phyloP scores from a whole-genome alignment of 2,797 vertebrate species.

The Dromococcyx pavoninus region DNA sequence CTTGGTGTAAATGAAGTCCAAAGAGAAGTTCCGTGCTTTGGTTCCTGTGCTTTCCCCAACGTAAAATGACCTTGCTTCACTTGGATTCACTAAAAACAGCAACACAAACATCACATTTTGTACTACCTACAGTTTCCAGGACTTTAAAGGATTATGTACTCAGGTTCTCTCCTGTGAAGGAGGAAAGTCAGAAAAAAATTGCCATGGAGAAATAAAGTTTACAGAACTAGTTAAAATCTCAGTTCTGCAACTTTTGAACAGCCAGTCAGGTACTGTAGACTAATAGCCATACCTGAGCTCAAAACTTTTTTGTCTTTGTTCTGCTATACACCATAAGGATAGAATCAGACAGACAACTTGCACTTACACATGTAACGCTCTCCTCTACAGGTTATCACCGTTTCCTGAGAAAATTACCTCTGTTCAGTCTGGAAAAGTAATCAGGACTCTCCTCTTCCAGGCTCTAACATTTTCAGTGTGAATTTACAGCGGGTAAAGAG shows the following conservation, averaged over 20 bases:
- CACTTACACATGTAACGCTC: background rate
- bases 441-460: background rate
- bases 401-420: conserved; percentile 2
- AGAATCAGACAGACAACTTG: background rate
- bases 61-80: background rate
- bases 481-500: background rate
- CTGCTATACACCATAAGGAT: background rate
- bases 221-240: background rate
- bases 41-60: background rate
- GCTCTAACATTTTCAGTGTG: background rate
- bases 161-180: background rate
- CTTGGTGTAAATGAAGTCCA: background rate
- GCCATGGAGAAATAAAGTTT: background rate
- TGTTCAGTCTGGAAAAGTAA: background rate
- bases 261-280: background rate
- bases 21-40: background rate
- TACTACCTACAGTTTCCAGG: background rate
- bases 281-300: rapidly evolving
- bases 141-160: background rate
- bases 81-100: background rate
- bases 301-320: background rate
- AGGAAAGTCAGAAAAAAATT: background rate
- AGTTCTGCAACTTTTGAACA: background rate
- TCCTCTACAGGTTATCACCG: background rate
- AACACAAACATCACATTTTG: background rate